phyloP scores from a whole-genome alignment of 2,113 vertebrate genomes.

The Emydocephalus ijimae region DNA sequence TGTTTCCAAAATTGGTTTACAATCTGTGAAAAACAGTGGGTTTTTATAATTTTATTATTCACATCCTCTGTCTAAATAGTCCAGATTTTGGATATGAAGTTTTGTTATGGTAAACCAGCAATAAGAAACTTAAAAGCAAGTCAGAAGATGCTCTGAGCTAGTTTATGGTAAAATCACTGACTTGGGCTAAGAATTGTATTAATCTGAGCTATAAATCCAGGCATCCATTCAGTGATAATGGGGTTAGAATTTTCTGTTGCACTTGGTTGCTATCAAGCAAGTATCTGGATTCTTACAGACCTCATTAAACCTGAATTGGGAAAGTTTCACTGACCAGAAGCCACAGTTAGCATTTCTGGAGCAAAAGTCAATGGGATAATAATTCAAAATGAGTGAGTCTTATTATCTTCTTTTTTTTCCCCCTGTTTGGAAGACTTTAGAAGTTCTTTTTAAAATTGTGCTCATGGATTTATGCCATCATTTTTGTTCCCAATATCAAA shows the following conservation, averaged over 20 bases:
- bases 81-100: not conserved
- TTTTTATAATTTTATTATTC: not conserved
- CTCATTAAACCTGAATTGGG: not conserved
- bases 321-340: not conserved
- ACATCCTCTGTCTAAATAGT: not conserved
- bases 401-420: not conserved
- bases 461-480: not conserved
- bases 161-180: not conserved
- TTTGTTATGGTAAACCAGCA: not conserved
- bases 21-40: conserved; percentile 9
- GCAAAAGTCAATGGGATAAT: not conserved
- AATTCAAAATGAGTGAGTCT: not conserved
- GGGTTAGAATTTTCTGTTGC: not conserved
- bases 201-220: not conserved
- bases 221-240: not conserved
- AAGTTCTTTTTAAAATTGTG: not conserved
- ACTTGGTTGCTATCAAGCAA: not conserved
- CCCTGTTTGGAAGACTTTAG: not conserved
- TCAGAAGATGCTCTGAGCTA: not conserved
- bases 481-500: not conserved
- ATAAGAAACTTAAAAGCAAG: not conserved
- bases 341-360: not conserved
- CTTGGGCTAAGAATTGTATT: not conserved
- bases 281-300: not conserved
- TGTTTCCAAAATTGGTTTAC: conserved; percentile 44